These are phyloP conservation scores for Atta texana DNA, from an alignment of 1,140 invertebrate genomes.

Conservation along the genomic window DNA sequence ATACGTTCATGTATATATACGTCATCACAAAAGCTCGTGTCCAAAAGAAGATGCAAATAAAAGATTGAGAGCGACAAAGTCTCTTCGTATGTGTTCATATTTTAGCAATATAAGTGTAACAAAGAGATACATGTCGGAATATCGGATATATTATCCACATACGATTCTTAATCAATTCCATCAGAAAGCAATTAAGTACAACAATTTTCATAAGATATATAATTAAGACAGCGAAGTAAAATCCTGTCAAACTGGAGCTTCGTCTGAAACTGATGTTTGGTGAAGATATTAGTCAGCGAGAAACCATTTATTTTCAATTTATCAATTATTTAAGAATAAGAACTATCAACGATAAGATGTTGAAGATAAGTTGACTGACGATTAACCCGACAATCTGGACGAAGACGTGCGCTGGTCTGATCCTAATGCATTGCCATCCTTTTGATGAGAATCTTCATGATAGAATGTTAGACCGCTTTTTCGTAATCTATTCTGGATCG, in stretches of 20 bases:
- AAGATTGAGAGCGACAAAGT: constrained; percentile 38
- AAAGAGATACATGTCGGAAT: background rate
- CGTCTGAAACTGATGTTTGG: background rate
- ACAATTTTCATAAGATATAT: background rate
- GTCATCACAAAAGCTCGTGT: constrained; percentile 37
- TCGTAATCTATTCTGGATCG: constrained; percentile 49
- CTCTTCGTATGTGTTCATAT: background rate
- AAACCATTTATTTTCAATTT: background rate
- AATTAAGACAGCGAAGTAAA: background rate
- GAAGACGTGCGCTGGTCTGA: background rate
- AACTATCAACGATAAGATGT: background rate
- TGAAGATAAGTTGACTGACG: background rate
- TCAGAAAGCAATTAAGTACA: background rate
- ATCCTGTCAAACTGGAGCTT: background rate
- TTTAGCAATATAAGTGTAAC: background rate
- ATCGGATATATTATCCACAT: background rate
- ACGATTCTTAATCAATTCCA: constrained; percentile 2
- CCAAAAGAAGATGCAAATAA: constrained; percentile 33
- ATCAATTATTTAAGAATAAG: background rate
- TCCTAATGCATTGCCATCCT: background rate
- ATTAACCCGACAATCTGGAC: background rate
- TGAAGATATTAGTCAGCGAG: background rate
- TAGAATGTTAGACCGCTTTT: constrained; percentile 6
- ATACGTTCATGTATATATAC: background rate
- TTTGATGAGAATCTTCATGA: background rate